Base-by-base conservation (phyloP, 2,113 vertebrate species). In the Coregonus clupeaformis region DNA sequence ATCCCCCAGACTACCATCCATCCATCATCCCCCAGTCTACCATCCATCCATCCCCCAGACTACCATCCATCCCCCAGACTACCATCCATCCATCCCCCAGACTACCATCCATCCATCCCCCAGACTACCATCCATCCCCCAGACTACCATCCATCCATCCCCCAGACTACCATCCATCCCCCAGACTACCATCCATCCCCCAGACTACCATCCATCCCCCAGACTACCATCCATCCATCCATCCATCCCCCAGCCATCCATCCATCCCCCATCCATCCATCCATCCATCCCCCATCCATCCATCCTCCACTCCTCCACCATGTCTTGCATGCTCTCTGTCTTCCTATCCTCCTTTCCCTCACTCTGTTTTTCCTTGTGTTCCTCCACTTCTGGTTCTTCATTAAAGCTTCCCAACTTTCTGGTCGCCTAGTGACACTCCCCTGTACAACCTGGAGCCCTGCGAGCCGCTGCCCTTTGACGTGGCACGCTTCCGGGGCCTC, bases 341-440 rank as follows among this genome's bases (percentile, higher is more conserved):
- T 65, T 89, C 77, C 84, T 83, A 81, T 87, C 63, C 85, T 89
- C 68, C 82, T 71, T 76, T 88, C 88, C 84, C 83, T 91, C 78
- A 88, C 87, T 80, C 87, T 89, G 85, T 91, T 89, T 91, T 89
- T 89, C 75, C 86, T 89, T 93, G 91, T 96, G 80, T 86, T 93
- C 82, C 92, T 94, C 94, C 91, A 88, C 91, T 88, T 60, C 62
- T 75, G 83, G 92, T 92, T 94, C 95, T 93, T 93, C 95, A 97
- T 96, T 97, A 96, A 99, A 98, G 96, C 97, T 99, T 98, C 97
- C 96, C 96, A 97, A 97, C 96, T 98, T 99, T 98, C 94, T 98
- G 96, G 96, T 99, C 97, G 88, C 96, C 98, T 97, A 99, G 98
- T 96, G 98, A 99, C 93, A 99, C 98, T 73, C 98, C 98, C 0